These are phyloP conservation scores for Azorinus chamasolen DNA, from an alignment of 2,888 invertebrate genomes.

Conservation along the genomic window DNA sequence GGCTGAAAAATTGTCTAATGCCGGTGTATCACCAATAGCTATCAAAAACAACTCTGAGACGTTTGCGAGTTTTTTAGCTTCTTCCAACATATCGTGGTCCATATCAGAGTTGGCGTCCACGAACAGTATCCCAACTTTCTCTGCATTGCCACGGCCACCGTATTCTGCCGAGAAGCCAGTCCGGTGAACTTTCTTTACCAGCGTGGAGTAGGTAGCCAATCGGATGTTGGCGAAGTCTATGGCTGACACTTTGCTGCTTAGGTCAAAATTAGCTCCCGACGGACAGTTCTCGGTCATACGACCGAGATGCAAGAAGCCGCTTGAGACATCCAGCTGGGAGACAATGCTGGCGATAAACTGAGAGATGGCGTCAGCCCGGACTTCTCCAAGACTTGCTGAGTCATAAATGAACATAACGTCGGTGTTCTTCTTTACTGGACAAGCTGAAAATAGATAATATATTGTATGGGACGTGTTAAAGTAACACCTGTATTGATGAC, in stretches of 20 bases:
- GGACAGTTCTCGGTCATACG: slow-evolving; percentile 64
- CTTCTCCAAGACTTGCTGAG: slow-evolving; percentile 59
- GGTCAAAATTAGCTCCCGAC: slow-evolving; percentile 51
- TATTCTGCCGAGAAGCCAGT: slow-evolving; percentile 53
- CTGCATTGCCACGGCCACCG: slow-evolving; percentile 53
- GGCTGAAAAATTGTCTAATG: slow-evolving; percentile 33
- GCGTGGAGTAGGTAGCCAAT: slow-evolving; percentile 46
- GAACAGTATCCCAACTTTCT: slow-evolving; percentile 57
- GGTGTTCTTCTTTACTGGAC: slow-evolving; percentile 52
- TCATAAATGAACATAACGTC: slow-evolving; percentile 72
- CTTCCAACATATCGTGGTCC: slow-evolving; percentile 32
- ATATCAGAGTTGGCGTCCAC: slow-evolving; percentile 59
- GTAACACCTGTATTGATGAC: no score
- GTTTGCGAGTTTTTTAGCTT: slow-evolving; percentile 31
- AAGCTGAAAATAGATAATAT: slow-evolving; percentile 48
- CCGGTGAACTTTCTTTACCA: slow-evolving; percentile 56
- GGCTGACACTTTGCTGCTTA: slow-evolving; percentile 47
- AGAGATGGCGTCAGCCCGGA: slow-evolving; percentile 53
- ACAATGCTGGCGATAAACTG: slow-evolving; percentile 56
- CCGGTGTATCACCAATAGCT: slow-evolving; percentile 43
- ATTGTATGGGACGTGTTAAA: no score
- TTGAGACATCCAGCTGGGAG: slow-evolving; percentile 32
- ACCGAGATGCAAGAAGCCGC: slow-evolving; percentile 59
- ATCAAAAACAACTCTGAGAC: slow-evolving; percentile 47
- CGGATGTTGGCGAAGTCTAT: slow-evolving; percentile 50